A percentile compares a stretch with the other conserved stretches of the same genome.
Conservation (phyloP, 2,113 vertebrate genomes). For the Ictalurus furcatus region DNA sequence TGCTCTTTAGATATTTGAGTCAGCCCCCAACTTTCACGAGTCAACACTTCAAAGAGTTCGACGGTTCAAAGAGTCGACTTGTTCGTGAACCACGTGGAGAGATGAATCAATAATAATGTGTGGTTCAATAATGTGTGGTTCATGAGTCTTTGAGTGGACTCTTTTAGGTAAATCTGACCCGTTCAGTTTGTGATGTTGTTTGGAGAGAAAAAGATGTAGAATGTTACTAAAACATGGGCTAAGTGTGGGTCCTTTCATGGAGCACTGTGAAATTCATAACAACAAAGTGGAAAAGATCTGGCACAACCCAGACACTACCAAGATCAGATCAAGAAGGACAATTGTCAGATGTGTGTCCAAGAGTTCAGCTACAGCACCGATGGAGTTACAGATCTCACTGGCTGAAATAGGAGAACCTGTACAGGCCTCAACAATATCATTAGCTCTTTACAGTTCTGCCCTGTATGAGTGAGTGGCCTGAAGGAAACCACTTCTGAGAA, state of each 20-base stretch:
- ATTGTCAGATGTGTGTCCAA: too few relatives aligned
- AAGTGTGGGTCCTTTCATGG: background rate
- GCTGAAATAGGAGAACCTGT: too few relatives aligned
- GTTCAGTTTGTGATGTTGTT: background rate
- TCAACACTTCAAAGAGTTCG: background rate
- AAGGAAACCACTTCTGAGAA: too few relatives aligned
- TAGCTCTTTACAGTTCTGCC: too few relatives aligned
- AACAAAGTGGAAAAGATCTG: background rate
- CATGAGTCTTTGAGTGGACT: background rate
- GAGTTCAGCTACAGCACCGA: too few relatives aligned
- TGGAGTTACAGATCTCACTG: too few relatives aligned
- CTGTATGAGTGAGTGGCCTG: too few relatives aligned
- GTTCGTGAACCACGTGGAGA: background rate
- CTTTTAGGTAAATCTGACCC: background rate
- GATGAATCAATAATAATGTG: background rate
- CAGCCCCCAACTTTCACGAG: background rate
- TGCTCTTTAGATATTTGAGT: background rate
- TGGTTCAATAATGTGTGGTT: background rate
- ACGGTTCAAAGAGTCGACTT: too few relatives aligned
- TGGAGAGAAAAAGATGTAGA: background rate
- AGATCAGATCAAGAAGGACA: too few relatives aligned
- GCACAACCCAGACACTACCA: too few relatives aligned
- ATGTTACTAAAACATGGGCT: background rate
- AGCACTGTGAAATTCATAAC: background rate
- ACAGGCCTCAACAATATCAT: too few relatives aligned